phyloP scores from a whole-genome alignment of 2,888 invertebrate genomes.

The Lasioglossum villosulum region DNA sequence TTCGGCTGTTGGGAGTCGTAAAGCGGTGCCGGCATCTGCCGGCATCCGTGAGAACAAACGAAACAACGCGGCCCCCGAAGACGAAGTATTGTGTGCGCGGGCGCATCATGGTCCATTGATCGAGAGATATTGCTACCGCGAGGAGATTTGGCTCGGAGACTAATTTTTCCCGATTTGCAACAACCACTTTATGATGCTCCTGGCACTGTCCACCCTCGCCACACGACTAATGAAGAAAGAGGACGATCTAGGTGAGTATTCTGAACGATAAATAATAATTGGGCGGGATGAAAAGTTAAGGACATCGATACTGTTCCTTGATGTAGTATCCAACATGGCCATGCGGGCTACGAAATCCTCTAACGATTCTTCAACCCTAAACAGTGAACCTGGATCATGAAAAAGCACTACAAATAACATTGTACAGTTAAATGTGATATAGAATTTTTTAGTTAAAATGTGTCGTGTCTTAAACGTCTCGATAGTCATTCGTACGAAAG shows the following conservation, averaged over 20 bases:
- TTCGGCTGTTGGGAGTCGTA: slow-evolving; percentile 78
- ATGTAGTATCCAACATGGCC: background rate
- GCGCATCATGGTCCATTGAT: slow-evolving; percentile 82
- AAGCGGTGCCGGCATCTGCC: slow-evolving; percentile 81
- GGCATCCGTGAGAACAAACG: slow-evolving; percentile 73
- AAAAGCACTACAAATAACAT: background rate
- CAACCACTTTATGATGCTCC: background rate
- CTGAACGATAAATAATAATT: background rate
- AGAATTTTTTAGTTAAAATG: background rate
- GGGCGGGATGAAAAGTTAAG: background rate
- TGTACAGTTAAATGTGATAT: background rate
- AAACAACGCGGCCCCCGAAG: slow-evolving; percentile 69
- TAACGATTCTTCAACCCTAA: background rate
- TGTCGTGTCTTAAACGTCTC: no score
- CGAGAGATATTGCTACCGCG: slow-evolving; percentile 76
- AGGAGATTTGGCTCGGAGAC: slow-evolving; percentile 71
- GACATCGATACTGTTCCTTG: background rate
- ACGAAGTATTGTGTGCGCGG: slow-evolving; percentile 75
- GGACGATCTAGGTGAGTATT: slow-evolving; percentile 1
- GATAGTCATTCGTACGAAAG: no score
- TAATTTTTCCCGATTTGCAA: slow-evolving; percentile 41
- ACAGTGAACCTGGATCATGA: background rate
- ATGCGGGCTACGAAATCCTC: background rate
- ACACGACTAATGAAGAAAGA: background rate
- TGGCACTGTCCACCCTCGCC: background rate